These are phyloP conservation scores for Conus betulinus DNA, from an alignment of 1,140 invertebrate genomes.

Conservation along the genomic window DNA sequence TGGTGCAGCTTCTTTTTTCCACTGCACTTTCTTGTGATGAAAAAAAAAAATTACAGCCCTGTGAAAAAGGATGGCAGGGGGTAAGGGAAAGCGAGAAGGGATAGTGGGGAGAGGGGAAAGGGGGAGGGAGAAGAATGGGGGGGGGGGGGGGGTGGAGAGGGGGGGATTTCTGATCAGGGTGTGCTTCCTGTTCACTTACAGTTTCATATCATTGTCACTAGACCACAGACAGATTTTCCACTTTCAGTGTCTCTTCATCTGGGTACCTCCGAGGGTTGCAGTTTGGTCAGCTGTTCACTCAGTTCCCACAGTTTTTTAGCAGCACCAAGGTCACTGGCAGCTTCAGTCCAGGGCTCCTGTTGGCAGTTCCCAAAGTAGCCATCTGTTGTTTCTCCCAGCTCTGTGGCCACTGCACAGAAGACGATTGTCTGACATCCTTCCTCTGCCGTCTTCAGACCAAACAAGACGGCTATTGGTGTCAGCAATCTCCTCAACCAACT, in stretches of 20 bases:
- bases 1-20: too few relatives aligned
- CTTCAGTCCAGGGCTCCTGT: constrained; percentile 80
- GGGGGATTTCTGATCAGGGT: too few relatives aligned
- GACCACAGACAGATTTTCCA: too few relatives aligned
- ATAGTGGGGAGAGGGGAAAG: too few relatives aligned
- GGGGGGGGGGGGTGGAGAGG: too few relatives aligned
- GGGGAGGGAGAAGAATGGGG: too few relatives aligned
- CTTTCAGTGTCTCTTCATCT: background rate
- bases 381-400: constrained; percentile 81
- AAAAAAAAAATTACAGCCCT: too few relatives aligned
- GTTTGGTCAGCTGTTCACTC: constrained; percentile 77
- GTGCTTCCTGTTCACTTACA: too few relatives aligned
- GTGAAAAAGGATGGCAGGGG: too few relatives aligned
- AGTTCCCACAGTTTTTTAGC: constrained; percentile 84
- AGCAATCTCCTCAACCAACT: constrained; percentile 82
- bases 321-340: constrained; percentile 72
- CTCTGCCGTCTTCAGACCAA: constrained; percentile 64
- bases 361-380: constrained; percentile 83
- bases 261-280: background rate
- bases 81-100: too few relatives aligned
- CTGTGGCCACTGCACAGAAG: constrained; percentile 85
- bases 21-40: too few relatives aligned
- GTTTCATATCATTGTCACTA: too few relatives aligned
- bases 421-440: constrained; percentile 88
- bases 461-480: constrained; percentile 46